Evolutionary conservation across 1,140 invertebrate genomes (phyloP).

Genomic region (Dendrolimus punctatus): DNA sequence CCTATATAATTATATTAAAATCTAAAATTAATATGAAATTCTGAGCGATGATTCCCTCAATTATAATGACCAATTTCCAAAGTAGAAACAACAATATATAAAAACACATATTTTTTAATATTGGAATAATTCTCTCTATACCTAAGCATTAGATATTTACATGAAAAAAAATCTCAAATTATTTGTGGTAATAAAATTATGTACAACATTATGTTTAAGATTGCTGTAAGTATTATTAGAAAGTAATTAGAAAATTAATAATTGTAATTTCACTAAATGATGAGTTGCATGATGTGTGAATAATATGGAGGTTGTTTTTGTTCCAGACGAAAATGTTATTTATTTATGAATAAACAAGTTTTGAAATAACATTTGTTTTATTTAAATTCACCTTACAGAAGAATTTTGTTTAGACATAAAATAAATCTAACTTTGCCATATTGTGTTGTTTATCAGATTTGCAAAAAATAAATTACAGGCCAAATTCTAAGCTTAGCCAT

Average conservation of each 20-base stretch:
- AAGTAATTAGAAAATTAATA: conserved; percentile 66
- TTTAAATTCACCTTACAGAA: no score
- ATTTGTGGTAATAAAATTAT: conserved; percentile 65
- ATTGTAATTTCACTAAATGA: conserved; percentile 64
- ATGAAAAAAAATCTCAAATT: conserved; percentile 66
- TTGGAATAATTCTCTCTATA: conserved; percentile 65
- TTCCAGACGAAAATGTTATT: conserved; percentile 70
- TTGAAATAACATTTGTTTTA: conserved; percentile 43
- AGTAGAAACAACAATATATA: conserved; percentile 21
- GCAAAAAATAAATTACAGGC: no score
- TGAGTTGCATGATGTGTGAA: conserved; percentile 66
- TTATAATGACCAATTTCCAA: conserved; percentile 45
- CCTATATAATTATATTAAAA: no score
- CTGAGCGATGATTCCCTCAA: conserved; percentile 8
- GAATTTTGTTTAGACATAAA: no score
- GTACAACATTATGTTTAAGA: conserved; percentile 66
- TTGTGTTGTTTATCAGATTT: no score
- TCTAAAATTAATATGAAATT: no score
- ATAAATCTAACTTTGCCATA: no score
- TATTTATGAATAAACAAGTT: conserved; percentile 71
- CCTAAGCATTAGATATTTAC: conserved; percentile 56
- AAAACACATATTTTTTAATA: conserved; percentile 47
- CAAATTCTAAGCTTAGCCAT: no score
- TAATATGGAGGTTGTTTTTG: conserved; percentile 70
- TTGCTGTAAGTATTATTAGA: conserved; percentile 71